A percentile compares a stretch with the other conserved stretches of the same genome.
phyloP scores from a whole-genome alignment of 2,113 vertebrate genomes.

The Gorsachius goisagi region DNA sequence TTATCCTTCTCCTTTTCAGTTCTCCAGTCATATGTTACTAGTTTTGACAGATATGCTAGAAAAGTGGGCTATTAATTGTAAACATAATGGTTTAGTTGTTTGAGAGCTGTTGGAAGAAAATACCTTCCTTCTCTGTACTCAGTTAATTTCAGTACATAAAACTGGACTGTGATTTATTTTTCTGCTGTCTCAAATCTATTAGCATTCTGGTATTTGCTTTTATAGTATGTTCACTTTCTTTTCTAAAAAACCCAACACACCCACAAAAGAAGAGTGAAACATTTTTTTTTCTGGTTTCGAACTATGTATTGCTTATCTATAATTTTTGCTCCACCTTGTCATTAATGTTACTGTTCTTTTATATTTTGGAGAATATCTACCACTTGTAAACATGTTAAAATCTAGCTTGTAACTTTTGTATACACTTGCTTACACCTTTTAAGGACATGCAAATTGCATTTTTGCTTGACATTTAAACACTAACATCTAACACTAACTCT shows the following conservation, averaged over 20 bases:
- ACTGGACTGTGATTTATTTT: not conserved
- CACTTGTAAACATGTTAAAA: not conserved
- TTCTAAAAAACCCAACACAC: not conserved
- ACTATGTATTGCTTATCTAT: not conserved
- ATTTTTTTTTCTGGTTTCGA: not conserved
- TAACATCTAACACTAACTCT: not conserved
- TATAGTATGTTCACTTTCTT: not conserved
- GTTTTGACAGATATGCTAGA: not conserved
- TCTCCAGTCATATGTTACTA: not conserved
- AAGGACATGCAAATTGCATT: not conserved
- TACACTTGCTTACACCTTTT: not conserved
- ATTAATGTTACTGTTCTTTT: not conserved
- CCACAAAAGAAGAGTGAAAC: not conserved
- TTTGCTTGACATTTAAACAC: not conserved
- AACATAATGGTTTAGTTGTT: not conserved
- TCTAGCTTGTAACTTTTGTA: not conserved
- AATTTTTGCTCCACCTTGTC: not conserved
- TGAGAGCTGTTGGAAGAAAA: not conserved
- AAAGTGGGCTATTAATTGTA: not conserved
- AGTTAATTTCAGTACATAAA: not conserved
- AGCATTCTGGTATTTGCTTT: not conserved
- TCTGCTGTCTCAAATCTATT: not conserved
- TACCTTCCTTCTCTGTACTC: not conserved
- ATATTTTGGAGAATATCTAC: not conserved
- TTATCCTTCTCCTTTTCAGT: not conserved